Conservation (phyloP, 2,797 vertebrate species). For the Artibeus lituratus region DNA sequence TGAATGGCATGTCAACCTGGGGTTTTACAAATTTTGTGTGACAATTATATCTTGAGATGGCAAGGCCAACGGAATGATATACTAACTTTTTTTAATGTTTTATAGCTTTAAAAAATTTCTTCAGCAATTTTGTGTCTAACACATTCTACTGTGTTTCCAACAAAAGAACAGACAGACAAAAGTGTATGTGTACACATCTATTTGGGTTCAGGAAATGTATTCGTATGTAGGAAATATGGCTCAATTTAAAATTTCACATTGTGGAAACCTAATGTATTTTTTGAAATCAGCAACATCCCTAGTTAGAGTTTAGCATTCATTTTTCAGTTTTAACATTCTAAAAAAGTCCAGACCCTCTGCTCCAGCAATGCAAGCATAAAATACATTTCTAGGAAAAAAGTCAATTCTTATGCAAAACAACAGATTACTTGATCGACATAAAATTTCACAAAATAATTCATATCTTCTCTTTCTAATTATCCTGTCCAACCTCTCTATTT, state of each 20-base stretch:
- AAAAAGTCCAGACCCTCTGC: neutral
- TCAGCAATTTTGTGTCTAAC: neutral
- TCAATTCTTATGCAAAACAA: neutral
- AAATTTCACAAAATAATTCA: neutral
- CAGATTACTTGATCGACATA: neutral
- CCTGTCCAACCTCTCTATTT: neutral
- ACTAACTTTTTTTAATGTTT: neutral
- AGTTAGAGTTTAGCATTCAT: neutral
- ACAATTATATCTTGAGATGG: neutral
- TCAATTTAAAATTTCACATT: constrained; percentile 18
- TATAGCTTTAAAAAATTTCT: neutral
- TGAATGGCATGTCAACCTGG: neutral
- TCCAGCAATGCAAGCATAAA: neutral
- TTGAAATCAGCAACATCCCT: neutral
- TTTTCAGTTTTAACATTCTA: constrained; percentile 7
- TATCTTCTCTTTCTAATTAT: neutral
- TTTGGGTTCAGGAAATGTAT: neutral
- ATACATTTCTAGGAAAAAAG: neutral
- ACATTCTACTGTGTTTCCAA: neutral
- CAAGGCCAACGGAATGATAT: neutral
- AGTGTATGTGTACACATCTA: neutral
- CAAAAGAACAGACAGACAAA: neutral
- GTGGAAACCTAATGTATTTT: neutral
- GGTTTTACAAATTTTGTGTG: neutral
- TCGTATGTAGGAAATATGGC: neutral